Evolutionary conservation across 1,140 invertebrate genomes (phyloP), one percentile per base, ranked within the genome.

Genomic region (Bicyclus anynana): DNA sequence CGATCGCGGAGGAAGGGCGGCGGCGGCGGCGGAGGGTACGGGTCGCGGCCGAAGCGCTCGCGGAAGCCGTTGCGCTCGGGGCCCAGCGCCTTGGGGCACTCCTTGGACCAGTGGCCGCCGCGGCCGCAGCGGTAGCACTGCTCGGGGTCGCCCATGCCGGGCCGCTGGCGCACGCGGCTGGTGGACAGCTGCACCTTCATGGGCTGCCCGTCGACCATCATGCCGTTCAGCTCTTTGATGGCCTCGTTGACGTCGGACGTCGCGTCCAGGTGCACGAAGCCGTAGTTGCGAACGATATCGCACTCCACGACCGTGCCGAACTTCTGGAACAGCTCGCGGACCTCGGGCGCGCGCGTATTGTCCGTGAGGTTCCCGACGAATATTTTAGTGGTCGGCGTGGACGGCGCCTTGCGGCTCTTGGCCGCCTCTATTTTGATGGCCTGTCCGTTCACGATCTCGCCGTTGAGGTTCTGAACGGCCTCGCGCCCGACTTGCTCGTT

Each of bases 61-160:
- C 94, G 92, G 90, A 94, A 95, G 67, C 93, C 93, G 78, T 94
- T 94, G 74, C 94, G 93, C 73, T 93, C 93, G 72, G 93, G 92
- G 61, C 93, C 93, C 84, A 93, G 91, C 59, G 92, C 92, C 74
- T 93, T 92, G 56, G 95, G 95, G 89, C 96, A 97, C 87, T 97
- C 95, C 91, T 97, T 97, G 67, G 95, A 97, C 97, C 96, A 98
- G 90, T 98, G 96, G 63, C 97, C 97, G 73, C 95, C 95, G 82
- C 95, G 92, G 54, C 96, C 96, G 91, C 97, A 98, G 86, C 96
- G 93, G 90, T 97, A 98, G 90, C 96, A 98, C 81, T 96, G 95
- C 80, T 97, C 96, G 78, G 96, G 95, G 88, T 97, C 96, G 69
- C 96, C 96, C 96, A 98, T 98, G 65, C 97, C 97, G 66, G 97